phyloP scores from a whole-genome alignment of 2,797 vertebrate species.

The Melanotaenia parkinsoni region DNA sequence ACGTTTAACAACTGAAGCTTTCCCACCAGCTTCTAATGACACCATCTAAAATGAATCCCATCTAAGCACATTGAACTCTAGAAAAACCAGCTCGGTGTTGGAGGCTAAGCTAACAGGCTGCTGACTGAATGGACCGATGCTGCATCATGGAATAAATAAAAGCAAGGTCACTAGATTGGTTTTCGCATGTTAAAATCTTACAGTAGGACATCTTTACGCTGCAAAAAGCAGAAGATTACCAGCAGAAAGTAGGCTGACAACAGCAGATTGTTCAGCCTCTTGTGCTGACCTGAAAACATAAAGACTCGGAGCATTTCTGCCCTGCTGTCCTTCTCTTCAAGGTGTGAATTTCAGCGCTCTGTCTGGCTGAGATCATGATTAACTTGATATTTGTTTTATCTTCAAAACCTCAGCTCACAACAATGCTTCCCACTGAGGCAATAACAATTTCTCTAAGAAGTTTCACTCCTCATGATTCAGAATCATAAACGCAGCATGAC shows the following conservation, averaged over 20 bases:
- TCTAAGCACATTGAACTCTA: too few species aligned
- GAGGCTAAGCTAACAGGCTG: too few species aligned
- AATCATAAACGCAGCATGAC: constrained; percentile 83
- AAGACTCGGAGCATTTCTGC: constrained; percentile 17
- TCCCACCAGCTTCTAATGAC: too few species aligned
- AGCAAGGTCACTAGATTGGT: too few species aligned
- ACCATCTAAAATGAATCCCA: too few species aligned
- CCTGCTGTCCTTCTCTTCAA: constrained; percentile 24
- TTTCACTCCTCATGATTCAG: constrained; percentile 73
- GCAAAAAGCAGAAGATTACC: background rate
- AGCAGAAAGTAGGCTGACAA: background rate
- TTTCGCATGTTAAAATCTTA: too few species aligned
- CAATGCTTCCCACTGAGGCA: constrained; percentile 73
- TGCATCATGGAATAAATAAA: too few species aligned
- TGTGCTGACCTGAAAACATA: constrained; percentile 43
- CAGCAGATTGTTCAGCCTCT: constrained; percentile 6
- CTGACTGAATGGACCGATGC: too few species aligned
- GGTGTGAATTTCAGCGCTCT: constrained; percentile 42
- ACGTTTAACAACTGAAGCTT: too few species aligned
- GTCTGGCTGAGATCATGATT: constrained; percentile 72
- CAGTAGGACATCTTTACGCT: background rate
- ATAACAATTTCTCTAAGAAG: constrained; percentile 77
- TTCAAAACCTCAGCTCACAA: constrained; percentile 67
- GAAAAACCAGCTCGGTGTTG: too few species aligned
- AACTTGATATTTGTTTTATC: constrained; percentile 60